Evolutionary conservation across 2,797 vertebrate species (phyloP), one percentile per base, ranked within the genome.

Genomic region (Darevskia mixta): DNA sequence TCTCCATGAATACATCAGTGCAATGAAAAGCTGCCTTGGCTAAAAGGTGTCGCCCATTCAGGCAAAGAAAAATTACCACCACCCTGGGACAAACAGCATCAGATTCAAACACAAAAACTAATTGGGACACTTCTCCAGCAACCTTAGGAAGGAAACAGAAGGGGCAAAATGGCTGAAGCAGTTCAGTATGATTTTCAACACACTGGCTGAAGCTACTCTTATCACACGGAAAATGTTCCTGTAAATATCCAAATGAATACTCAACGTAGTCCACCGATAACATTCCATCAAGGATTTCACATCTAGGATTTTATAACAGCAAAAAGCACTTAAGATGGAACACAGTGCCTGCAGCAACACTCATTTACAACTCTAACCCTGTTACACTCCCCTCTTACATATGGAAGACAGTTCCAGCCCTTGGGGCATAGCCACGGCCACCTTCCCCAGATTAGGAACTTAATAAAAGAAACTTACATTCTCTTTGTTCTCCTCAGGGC

Each of bases 401-500:
- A 45, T 7, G 20, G 7, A 17, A 23, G 17, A 17, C n/a, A 2
- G 29, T 49, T 18, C 23, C 4, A 38, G 58, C 17, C 29, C 45
- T 20, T 27, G 7, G 58, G 64, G 32, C 20, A 18, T 13, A 6
- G 15, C 11, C 7, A 35, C 4, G 4, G 8, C 7, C n/a, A 27
- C 6, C 45, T 25, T 11, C 69, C 29, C 15, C 23, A 3, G 1
- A 7, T 43, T 10, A 43, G 23, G 32, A 43, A 27, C 8, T 11
- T 7, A 9, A 17, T 80, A 13, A 3, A 8, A 41, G 20, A 55
- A 41, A 73, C 97, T 97, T 71, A 98, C 93, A 38, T 99, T 99
- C 93, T 99, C 98, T 93, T 99, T 99, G 92, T 99, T 97, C 58
- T 84, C 97, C 15, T 95, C 96, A 35, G 92, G 92, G 20, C 95